Percentiles rank a stretch among this genome's conserved stretches.
phyloP scores from a whole-genome alignment of 2,888 invertebrate genomes.

The Acanthacorydalis orientalis region DNA sequence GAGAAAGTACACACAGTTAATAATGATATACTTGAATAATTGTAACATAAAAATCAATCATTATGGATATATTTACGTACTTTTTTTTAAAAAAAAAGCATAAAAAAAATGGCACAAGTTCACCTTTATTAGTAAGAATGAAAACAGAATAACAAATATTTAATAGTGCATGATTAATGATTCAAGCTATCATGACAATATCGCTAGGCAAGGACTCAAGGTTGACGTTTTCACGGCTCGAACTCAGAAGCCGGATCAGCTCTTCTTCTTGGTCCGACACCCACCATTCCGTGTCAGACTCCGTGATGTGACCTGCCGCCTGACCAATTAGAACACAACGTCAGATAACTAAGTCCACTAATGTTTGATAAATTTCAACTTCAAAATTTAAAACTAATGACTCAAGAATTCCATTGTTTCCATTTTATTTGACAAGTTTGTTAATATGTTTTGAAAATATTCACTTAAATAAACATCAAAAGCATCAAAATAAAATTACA shows the following conservation, averaged over 20 bases:
- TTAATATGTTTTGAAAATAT: conserved; percentile 7
- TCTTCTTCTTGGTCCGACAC: conserved; percentile 68
- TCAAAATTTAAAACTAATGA: background rate
- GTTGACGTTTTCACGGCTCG: conserved; percentile 45
- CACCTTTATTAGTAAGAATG: background rate
- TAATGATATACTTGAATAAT: too few relatives aligned
- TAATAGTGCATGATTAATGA: background rate
- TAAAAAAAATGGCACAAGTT: background rate
- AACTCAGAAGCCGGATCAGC: conserved; percentile 53
- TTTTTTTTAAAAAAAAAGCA: background rate
- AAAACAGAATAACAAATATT: background rate
- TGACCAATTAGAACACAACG: conserved; percentile 22
- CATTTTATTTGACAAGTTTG: conserved; percentile 15
- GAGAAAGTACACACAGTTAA: too few relatives aligned
- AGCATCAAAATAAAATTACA: conserved; percentile 7
- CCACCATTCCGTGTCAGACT: conserved; percentile 59
- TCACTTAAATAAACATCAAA: conserved; percentile 6
- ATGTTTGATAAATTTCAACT: background rate
- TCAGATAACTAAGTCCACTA: conserved; percentile 13
- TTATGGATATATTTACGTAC: too few relatives aligned
- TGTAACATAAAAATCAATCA: too few relatives aligned
- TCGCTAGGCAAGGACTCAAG: conserved; percentile 24
- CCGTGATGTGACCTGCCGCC: conserved; percentile 24
- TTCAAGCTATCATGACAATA: conserved; percentile 17
- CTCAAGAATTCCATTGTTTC: conserved; percentile 24